Evolutionary conservation across 2,797 vertebrate genomes (phyloP), one percentile per base, ranked within the genome.

Genomic region (Bovichtus diacanthus): DNA sequence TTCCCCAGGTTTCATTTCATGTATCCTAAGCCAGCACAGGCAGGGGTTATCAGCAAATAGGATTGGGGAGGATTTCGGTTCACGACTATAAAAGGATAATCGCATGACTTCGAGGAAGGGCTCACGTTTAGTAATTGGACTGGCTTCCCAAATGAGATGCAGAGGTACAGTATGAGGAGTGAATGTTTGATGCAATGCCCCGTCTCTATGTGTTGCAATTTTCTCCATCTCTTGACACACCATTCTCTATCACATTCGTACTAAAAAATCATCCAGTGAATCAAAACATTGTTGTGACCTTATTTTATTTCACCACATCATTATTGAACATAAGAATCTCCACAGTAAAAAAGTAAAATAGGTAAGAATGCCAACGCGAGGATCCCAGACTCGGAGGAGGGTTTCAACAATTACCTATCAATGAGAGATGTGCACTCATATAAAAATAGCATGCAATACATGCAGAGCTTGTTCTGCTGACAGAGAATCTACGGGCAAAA

Each of bases 371-470:
- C 18, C 31, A 27, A 56, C 16, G 56, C 6, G 13, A 84, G 59
- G 66, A 74, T 88, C 80, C 76, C 80, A 72, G 76, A 83, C 76
- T 82, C 51, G 58, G 83, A 65, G 47, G 82, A 68, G 39, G 53
- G 56, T 85, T 92, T 80, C 70, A 81, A 83, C 81, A 76, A 81
- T 87, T 82, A 87, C 86, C 80, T 54, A 86, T 88, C 88, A 89
- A 86, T 78, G 81, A 78, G 79, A 88, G 90, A 87, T 73, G 77
- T 90, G 82, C 80, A 53, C 69, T 80, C 60, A 58, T 84, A 87
- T 88, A 78, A 78, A 90, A 92, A 93, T 83, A 81, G 82, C 76
- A 85, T 72, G 56, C 73, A 73, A 83, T 67, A 69, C 81, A 86
- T 25, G 67, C 69, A 76, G 80, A 74, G 71, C 81, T 88, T 87